Percentiles rank a stretch among this genome's conserved stretches.
Conservation (phyloP, 2,888 invertebrate genomes). For the Hyposoter didymator region DNA sequence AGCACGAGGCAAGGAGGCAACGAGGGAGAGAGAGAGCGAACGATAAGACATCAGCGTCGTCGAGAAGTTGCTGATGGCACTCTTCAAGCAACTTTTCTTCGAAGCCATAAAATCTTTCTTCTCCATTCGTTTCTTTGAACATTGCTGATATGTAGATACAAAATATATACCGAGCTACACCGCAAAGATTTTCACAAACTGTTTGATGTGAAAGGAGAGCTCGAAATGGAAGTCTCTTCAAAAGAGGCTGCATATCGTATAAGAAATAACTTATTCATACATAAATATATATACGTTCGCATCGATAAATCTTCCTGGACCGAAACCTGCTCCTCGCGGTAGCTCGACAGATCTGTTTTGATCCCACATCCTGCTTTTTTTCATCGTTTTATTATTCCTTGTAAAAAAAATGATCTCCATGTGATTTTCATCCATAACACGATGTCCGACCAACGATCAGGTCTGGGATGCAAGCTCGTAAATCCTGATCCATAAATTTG, state of each 20-base stretch:
- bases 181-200: constrained; percentile 28
- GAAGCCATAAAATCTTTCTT: constrained; percentile 56
- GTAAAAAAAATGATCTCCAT: background rate
- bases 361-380: constrained; percentile 59
- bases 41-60: constrained; percentile 14
- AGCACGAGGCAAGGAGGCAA: background rate
- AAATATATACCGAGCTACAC: constrained; percentile 21
- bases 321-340: constrained; percentile 26
- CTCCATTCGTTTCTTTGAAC: constrained; percentile 45
- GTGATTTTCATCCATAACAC: background rate
- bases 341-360: constrained; percentile 65
- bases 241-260: constrained; percentile 33
- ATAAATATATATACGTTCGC: background rate
- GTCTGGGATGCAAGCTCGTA: background rate
- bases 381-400: constrained; percentile 24
- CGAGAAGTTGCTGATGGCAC: constrained; percentile 46
- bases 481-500: background rate
- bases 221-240: constrained; percentile 21
- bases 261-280: background rate
- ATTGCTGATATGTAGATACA: constrained; percentile 13
- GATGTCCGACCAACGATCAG: background rate
- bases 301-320: constrained; percentile 61
- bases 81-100: constrained; percentile 54
- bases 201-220: constrained; percentile 45
- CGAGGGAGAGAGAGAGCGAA: background rate